These are phyloP conservation scores for Leucophora obtusa DNA, from an alignment of 2,888 invertebrate genomes.

Conservation along the genomic window DNA sequence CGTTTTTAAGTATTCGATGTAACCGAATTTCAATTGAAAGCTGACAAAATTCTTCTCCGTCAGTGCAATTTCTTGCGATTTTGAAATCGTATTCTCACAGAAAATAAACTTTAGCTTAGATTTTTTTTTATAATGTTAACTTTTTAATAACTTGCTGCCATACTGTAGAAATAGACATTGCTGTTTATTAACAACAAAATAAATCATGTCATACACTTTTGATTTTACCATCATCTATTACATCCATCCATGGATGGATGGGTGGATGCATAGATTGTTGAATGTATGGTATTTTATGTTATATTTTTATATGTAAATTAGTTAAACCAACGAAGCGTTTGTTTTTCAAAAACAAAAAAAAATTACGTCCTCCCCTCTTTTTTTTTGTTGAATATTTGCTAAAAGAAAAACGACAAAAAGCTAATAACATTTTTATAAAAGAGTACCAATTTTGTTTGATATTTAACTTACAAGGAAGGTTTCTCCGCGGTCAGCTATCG, in stretches of 20 bases:
- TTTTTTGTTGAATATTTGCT: slow-evolving; percentile 46
- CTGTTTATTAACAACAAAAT: background rate
- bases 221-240: slow-evolving; percentile 18
- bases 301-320: slow-evolving; percentile 67
- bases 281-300: slow-evolving; percentile 14
- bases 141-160: too few relatives aligned
- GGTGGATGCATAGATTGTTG: slow-evolving; percentile 5
- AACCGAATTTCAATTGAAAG: too few relatives aligned
- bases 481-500: too few relatives aligned
- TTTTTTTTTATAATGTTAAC: too few relatives aligned
- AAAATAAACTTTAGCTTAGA: too few relatives aligned
- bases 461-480: too few relatives aligned
- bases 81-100: too few relatives aligned
- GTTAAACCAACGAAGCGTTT: slow-evolving; percentile 68
- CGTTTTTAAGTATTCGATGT: too few relatives aligned
- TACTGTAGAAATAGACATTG: too few relatives aligned
- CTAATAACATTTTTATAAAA: slow-evolving; percentile 4
- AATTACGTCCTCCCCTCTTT: slow-evolving; percentile 25
- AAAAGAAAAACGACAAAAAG: background rate
- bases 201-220: slow-evolving; percentile 15
- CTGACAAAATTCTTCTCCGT: too few relatives aligned
- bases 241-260: slow-evolving; percentile 24
- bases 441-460: background rate
- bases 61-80: too few relatives aligned
- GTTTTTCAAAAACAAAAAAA: slow-evolving; percentile 25